Evolutionary conservation across 2,113 vertebrate genomes (phyloP).

Genomic region (Hyaena hyaena): DNA sequence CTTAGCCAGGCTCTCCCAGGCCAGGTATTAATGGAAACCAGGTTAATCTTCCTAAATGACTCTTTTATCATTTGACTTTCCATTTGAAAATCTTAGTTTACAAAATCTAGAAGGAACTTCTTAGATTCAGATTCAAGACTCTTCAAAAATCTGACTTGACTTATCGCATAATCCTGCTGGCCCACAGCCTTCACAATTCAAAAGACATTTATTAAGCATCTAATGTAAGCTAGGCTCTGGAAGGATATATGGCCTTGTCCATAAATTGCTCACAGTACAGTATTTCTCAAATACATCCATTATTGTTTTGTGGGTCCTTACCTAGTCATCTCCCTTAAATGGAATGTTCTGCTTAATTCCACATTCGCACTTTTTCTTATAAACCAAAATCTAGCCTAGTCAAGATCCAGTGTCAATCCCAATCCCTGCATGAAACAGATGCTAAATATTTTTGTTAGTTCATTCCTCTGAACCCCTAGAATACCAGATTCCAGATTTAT

Average conservation of each 20-base stretch:
- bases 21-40: not conserved
- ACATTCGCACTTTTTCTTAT: not conserved
- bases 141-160: not conserved
- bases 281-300: not conserved
- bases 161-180: not conserved
- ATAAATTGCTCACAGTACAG: not conserved
- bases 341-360: not conserved
- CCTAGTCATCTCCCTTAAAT: not conserved
- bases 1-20: not conserved
- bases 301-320: not conserved
- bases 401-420: not conserved
- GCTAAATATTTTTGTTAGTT: not conserved
- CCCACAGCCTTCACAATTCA: not conserved
- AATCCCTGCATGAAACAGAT: not conserved
- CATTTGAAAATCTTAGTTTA: not conserved
- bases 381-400: not conserved
- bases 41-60: not conserved
- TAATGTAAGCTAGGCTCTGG: not conserved
- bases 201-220: not conserved
- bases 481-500: not conserved
- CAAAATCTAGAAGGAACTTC: not conserved
- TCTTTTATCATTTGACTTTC: not conserved
- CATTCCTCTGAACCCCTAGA: not conserved
- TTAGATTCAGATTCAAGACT: constrained; percentile 13
- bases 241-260: not conserved